These are phyloP conservation scores for Chrysolina haemoptera DNA, from an alignment of 2,888 invertebrate species.

Conservation along the genomic window DNA sequence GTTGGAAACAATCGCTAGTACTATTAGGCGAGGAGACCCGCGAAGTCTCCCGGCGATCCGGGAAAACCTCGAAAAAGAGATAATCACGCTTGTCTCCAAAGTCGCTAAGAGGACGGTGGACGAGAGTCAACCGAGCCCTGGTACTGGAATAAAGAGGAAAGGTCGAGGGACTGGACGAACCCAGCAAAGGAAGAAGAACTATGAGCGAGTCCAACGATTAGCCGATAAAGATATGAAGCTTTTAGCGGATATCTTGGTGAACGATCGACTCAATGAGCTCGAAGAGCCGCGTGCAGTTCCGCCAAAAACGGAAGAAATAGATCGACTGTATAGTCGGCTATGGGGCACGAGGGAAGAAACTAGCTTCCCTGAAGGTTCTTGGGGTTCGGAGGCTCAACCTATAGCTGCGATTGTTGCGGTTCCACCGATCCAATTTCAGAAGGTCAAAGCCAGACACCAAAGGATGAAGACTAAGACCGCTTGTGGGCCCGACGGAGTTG, in stretches of 20 bases:
- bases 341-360: not conserved
- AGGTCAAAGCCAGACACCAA: not conserved
- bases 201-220: not conserved
- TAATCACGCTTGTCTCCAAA: not conserved
- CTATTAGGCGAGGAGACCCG: not conserved
- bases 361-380: not conserved
- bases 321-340: not conserved
- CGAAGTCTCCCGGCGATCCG: not conserved
- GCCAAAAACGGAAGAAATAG: not conserved
- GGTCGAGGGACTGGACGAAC: not conserved
- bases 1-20: not conserved
- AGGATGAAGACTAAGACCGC: not conserved
- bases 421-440: not conserved
- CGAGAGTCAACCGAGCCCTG: not conserved
- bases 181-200: not conserved
- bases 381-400: not conserved
- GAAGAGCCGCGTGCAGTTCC: not conserved
- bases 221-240: not conserved
- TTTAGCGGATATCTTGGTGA: not conserved
- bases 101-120: not conserved
- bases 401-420: not conserved
- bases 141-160: not conserved
- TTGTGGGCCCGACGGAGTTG: not conserved
- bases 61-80: not conserved
- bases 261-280: not conserved